A percentile compares a stretch with the other conserved stretches of the same genome.
Evolutionary conservation across 2,888 invertebrate species (phyloP).

Genomic region (Drosophila lacicola): DNA sequence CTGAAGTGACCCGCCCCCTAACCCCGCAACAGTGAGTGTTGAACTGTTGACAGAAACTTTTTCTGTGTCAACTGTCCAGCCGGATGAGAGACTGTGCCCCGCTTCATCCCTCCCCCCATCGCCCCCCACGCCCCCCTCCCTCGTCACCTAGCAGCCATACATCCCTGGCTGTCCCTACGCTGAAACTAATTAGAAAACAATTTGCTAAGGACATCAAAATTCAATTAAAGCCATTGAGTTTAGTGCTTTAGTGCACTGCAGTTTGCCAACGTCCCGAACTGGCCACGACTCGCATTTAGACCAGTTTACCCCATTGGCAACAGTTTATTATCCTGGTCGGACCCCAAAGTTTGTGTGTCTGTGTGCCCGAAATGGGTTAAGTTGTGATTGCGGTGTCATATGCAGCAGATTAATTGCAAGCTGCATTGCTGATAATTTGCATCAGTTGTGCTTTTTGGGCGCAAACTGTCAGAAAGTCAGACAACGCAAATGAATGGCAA

Average conservation of each 20-base stretch:
- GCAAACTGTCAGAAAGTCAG: conserved; percentile 42
- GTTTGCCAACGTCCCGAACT: conserved; percentile 11
- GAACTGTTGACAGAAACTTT: conserved; percentile 74
- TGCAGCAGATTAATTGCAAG: conserved; percentile 77
- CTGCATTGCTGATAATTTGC: conserved; percentile 78
- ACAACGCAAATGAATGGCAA: conserved; percentile 40
- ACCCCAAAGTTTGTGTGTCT: conserved; percentile 9
- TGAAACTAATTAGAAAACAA: conserved; percentile 81
- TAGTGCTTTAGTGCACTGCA: conserved; percentile 73
- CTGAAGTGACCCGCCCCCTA: not conserved
- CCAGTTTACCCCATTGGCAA: conserved; percentile 47
- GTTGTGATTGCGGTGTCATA: conserved; percentile 79
- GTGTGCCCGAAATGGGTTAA: conserved; percentile 60
- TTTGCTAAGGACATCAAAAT: conserved; percentile 81
- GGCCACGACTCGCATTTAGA: not conserved
- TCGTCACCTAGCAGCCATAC: not conserved
- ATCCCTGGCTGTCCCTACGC: conserved; percentile 8
- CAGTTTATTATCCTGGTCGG: conserved; percentile 69
- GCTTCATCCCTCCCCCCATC: not conserved
- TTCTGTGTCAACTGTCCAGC: conserved; percentile 70
- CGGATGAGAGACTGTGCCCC: conserved; percentile 12
- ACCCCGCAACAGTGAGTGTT: not conserved
- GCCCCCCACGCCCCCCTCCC: not conserved
- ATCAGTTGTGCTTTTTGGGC: conserved; percentile 34
- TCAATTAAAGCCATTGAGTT: conserved; percentile 79